Conservation (phyloP, 2,888 invertebrate species). For the Trichacis sp. region DNA sequence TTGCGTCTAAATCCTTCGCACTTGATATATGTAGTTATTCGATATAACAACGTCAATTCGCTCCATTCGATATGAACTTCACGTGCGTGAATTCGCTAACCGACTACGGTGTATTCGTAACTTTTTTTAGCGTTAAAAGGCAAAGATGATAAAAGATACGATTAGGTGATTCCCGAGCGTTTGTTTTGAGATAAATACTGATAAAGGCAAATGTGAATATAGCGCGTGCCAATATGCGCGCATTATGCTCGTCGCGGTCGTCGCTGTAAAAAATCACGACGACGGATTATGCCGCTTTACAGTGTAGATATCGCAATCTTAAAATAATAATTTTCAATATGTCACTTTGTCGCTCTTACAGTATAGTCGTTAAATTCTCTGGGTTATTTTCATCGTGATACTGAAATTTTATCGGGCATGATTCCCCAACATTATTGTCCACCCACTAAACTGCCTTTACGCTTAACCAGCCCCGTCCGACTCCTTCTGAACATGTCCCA, state of each 20-base stretch:
- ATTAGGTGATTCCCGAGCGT: conserved; percentile 17
- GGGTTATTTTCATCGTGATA: conserved; percentile 14
- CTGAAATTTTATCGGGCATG: conserved; percentile 26
- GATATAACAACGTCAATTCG: conserved; percentile 17
- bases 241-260: conserved; percentile 21
- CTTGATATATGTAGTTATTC: conserved; percentile 26
- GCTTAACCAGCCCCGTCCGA: not conserved
- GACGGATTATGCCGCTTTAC: conserved; percentile 17
- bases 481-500: no score
- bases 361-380: conserved; percentile 18
- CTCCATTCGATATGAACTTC: conserved; percentile 40
- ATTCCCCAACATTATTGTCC: conserved; percentile 38
- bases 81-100: conserved; percentile 22
- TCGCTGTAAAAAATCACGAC: conserved; percentile 18
- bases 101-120: conserved; percentile 32
- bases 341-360: conserved; percentile 21
- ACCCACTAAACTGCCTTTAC: conserved; percentile 33
- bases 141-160: conserved; percentile 36
- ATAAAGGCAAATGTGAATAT: conserved; percentile 31
- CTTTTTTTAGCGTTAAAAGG: conserved; percentile 36
- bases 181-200: conserved; percentile 32
- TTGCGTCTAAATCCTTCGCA: conserved; percentile 28
- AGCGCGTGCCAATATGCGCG: conserved; percentile 15
- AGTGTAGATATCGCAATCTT: conserved; percentile 30
- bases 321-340: conserved; percentile 21